Base-by-base conservation (phyloP, 2,888 invertebrate genomes). In the Arge pagana region DNA sequence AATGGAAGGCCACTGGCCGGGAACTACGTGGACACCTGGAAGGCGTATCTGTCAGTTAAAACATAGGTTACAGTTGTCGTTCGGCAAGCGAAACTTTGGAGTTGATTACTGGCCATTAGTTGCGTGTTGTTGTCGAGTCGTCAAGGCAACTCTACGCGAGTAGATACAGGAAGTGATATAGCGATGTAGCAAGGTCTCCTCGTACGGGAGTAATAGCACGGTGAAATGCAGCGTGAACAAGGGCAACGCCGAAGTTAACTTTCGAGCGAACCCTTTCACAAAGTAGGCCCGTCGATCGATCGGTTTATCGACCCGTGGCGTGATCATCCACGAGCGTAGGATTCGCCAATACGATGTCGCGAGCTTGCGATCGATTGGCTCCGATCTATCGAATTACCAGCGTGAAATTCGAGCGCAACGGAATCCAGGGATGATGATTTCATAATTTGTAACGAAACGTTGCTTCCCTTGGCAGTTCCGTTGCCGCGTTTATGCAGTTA, bases 1-100 rank as follows among this genome's bases (percentile, higher is more conserved):
- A n/a, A n/a, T n/a, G n/a, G n/a, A n/a, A n/a, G n/a, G n/a, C n/a
- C n/a, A n/a, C n/a, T n/a, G n/a, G n/a, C n/a, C n/a, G n/a, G n/a
- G n/a, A n/a, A n/a, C n/a, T n/a, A n/a, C n/a, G n/a, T n/a, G n/a
- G n/a, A n/a, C n/a, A n/a, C n/a, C n/a, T n/a, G n/a, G n/a, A n/a
- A n/a, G n/a, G n/a, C n/a, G n/a, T n/a, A n/a, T n/a, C n/a, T n/a
- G 65, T 65, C 65, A 64, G 63, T 65, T 67, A 63, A 64, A 70
- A 63, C 66, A 64, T 64, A 30, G 31, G 31, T 31, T 42, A 30
- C 26, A 13, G 10, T 31, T 62, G 67, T 66, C 67, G 67, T 62
- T 63, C 64, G 63, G 64, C 73, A 70, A 76, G 74, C 74, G 74
- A 74, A 74, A 74, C 71, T 70, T 73, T 70, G 66, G 64, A 68